Conservation (phyloP, 2,888 invertebrate genomes). For the Erebia epiphron region DNA sequence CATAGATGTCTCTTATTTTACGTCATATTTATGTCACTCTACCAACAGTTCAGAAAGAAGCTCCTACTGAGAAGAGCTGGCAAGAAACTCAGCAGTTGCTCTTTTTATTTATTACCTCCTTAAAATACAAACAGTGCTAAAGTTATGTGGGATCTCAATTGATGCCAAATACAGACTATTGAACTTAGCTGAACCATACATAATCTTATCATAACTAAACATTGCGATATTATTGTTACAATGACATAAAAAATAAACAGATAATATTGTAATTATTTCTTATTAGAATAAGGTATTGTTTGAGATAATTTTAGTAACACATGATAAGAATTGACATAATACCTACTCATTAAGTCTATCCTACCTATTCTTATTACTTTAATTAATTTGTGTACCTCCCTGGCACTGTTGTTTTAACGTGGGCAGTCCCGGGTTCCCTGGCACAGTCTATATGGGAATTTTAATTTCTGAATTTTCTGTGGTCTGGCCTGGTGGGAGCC, state of each 20-base stretch:
- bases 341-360: background rate
- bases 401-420: too few species aligned
- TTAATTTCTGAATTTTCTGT: too few species aligned
- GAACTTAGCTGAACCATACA: background rate
- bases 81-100: too few species aligned
- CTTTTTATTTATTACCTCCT: background rate
- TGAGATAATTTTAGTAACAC: background rate
- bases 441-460: too few species aligned
- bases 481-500: too few species aligned
- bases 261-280: background rate
- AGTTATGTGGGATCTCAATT: background rate
- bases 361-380: too few species aligned
- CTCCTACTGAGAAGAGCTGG: too few species aligned
- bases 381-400: too few species aligned
- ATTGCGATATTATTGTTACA: slow-evolving; percentile 7
- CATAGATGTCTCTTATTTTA: too few species aligned
- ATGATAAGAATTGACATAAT: slow-evolving; percentile 1
- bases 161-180: background rate
- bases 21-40: too few species aligned
- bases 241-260: background rate
- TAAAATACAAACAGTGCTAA: background rate
- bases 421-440: too few species aligned
- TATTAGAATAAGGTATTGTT: slow-evolving; percentile 1
- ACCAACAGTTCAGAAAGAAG: too few species aligned
- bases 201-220: slow-evolving; percentile 15